Conservation (phyloP, 2,888 invertebrate species). For the Melipona beecheii region DNA sequence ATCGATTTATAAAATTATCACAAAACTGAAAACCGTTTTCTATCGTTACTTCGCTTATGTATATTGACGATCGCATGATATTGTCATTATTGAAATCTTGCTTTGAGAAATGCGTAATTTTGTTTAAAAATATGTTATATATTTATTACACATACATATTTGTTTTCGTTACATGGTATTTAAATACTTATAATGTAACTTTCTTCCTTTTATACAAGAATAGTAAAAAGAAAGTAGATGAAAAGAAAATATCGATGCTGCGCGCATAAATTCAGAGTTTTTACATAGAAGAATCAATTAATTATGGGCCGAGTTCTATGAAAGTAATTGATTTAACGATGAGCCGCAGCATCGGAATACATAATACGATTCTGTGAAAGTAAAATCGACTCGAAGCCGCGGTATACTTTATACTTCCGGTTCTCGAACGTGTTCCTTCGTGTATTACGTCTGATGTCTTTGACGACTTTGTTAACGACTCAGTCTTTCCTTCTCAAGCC, state of each 20-base stretch:
- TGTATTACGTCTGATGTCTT: neutral
- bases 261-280: neutral
- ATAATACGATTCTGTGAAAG: constrained; percentile 53
- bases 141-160: neutral
- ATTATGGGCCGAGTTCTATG: neutral
- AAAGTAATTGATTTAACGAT: neutral
- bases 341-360: neutral
- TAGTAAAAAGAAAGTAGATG: neutral
- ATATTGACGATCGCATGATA: constrained; percentile 33
- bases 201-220: neutral
- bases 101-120: constrained; percentile 5
- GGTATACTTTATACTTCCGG: constrained; percentile 53
- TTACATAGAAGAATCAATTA: neutral
- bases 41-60: constrained; percentile 42
- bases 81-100: constrained; percentile 4
- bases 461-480: constrained; percentile 5
- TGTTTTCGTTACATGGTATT: neutral
- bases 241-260: no score
- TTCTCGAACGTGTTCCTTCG: constrained; percentile 26
- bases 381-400: constrained; percentile 56
- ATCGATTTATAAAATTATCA: constrained; percentile 44
- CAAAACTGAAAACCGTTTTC: constrained; percentile 67
- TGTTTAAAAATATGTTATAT: neutral
- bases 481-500: constrained; percentile 11
- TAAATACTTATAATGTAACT: neutral